A percentile compares a stretch with the other conserved stretches of the same genome.
Conservation (phyloP, 2,797 vertebrate genomes). For the Phataginus tricuspis region DNA sequence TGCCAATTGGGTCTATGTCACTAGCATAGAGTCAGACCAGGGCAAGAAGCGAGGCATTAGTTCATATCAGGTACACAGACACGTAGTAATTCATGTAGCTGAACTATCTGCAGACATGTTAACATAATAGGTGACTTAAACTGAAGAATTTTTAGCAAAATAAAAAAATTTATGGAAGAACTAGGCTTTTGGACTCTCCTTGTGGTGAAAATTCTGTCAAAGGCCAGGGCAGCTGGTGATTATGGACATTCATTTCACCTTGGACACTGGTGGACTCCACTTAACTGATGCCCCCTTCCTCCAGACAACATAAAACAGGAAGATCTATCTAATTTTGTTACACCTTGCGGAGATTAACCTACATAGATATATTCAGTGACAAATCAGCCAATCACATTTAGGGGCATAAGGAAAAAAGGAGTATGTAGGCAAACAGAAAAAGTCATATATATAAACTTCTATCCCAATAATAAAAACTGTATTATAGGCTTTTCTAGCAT, state of each 20-base stretch:
- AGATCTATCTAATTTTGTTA: not conserved
- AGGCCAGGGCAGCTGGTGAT: not conserved
- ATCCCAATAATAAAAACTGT: not conserved
- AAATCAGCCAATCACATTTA: not conserved
- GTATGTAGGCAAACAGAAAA: not conserved
- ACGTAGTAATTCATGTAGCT: not conserved
- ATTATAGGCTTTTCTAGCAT: not conserved
- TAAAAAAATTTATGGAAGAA: not conserved
- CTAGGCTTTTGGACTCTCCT: not conserved
- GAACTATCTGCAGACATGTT: not conserved
- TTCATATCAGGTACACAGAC: not conserved
- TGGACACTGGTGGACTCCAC: not conserved
- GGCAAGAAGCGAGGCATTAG: not conserved
- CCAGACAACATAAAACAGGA: not conserved
- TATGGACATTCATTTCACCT: slow-evolving; percentile 15
- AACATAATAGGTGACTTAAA: not conserved
- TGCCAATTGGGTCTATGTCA: not conserved
- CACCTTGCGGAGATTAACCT: not conserved
- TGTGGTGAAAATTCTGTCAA: not conserved
- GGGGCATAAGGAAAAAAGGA: not conserved
- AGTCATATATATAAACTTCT: not conserved
- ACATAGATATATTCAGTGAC: not conserved
- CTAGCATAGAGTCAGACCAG: not conserved
- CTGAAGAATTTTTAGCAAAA: not conserved
- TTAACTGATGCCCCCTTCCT: not conserved